phyloP scores from a whole-genome alignment of 2,797 vertebrate species.

The Lepilemur ruficaudatus region DNA sequence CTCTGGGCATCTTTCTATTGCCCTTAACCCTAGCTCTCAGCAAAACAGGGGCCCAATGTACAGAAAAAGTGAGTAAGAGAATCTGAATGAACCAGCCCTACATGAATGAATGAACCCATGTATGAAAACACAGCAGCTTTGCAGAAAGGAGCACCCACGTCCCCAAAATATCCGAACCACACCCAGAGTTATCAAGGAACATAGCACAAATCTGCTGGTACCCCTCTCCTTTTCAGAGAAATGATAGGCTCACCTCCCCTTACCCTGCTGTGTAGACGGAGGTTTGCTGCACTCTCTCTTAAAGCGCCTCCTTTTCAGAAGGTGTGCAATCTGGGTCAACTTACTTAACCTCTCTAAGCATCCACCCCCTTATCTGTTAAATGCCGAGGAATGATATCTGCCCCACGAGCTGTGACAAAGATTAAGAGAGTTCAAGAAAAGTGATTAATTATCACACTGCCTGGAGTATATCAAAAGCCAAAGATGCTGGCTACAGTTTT shows the following conservation, averaged over 20 bases:
- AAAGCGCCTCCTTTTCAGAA: not conserved
- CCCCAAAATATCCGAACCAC: not conserved
- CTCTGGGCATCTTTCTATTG: not conserved
- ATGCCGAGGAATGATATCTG: not conserved
- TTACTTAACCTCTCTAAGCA: not conserved
- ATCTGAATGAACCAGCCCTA: not conserved
- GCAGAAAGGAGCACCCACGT: not conserved
- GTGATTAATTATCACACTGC: not conserved
- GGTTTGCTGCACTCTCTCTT: not conserved
- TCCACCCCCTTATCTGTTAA: not conserved
- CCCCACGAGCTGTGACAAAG: not conserved
- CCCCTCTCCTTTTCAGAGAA: not conserved
- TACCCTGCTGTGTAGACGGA: not conserved
- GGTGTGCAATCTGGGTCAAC: not conserved
- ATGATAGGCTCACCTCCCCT: not conserved
- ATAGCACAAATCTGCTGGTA: not conserved
- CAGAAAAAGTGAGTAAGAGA: not conserved
- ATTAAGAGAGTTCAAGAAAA: conserved; percentile 26
- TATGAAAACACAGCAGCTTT: not conserved
- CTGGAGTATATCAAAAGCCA: not conserved
- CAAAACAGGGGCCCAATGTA: not conserved
- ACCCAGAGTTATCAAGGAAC: not conserved
- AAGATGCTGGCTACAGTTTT: not conserved
- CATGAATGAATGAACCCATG: not conserved
- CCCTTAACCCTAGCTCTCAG: conserved; percentile 19